Evolutionary conservation across 2,888 invertebrate species (phyloP).

Genomic region (Acleris holmiana): DNA sequence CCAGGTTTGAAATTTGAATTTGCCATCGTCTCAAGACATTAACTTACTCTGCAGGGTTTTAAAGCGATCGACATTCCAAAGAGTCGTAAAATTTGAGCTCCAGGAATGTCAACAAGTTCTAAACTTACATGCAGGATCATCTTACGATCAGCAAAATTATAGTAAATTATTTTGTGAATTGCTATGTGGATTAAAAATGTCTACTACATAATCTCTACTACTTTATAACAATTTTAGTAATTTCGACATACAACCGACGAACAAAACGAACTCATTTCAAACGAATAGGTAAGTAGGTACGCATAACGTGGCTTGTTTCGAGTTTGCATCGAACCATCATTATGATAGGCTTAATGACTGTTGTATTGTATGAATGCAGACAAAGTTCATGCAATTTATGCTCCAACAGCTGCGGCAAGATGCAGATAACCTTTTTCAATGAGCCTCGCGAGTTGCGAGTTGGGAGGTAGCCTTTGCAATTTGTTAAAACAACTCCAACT

Average conservation of each 20-base stretch:
- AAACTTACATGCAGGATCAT: not conserved
- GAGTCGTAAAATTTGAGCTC: not conserved
- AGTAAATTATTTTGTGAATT: not conserved
- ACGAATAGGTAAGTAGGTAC: too few species aligned
- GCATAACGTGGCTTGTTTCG: too few species aligned
- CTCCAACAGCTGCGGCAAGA: conserved; percentile 20
- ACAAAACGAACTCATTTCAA: too few species aligned
- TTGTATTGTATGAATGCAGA: conserved; percentile 8
- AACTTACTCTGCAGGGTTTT: too few species aligned
- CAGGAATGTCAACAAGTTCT: conserved; percentile 1
- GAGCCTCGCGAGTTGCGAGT: conserved; percentile 35
- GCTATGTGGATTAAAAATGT: too few species aligned
- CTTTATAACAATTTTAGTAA: too few species aligned
- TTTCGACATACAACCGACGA: too few species aligned
- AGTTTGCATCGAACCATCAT: too few species aligned
- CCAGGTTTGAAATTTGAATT: too few species aligned
- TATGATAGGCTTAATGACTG: conserved; percentile 1
- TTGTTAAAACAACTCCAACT: conserved; percentile 41
- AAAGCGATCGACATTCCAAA: too few species aligned
- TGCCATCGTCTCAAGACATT: too few species aligned
- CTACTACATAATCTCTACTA: too few species aligned
- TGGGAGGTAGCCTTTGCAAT: conserved; percentile 38
- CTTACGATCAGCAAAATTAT: not conserved
- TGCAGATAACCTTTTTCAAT: conserved; percentile 41
- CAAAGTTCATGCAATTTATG: conserved; percentile 9